phyloP scores from a whole-genome alignment of 2,113 vertebrate genomes.

The Entomyzon cyanotis region DNA sequence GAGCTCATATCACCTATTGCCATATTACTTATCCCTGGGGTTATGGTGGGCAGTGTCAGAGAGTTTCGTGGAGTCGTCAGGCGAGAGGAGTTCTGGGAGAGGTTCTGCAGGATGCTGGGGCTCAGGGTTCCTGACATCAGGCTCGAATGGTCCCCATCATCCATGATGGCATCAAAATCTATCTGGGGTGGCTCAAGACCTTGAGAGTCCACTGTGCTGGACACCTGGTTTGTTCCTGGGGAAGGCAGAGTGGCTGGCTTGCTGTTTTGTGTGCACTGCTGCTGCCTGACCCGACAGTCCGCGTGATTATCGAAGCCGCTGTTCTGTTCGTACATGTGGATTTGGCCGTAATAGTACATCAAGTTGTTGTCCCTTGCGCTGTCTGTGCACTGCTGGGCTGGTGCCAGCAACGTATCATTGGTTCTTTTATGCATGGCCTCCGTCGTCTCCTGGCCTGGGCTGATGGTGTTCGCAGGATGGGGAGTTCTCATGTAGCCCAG shows the following conservation, averaged over 20 bases:
- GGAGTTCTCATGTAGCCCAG: constrained; percentile 76
- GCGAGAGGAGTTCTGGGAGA: constrained; percentile 96
- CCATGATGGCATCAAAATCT: constrained; percentile 96
- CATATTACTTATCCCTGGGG: constrained; percentile 95
- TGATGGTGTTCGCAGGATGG: constrained; percentile 56
- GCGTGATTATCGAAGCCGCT: constrained; percentile 69
- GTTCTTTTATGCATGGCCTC: constrained; percentile 83
- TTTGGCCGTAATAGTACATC: constrained; percentile 88
- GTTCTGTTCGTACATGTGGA: constrained; percentile 87
- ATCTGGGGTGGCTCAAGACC: constrained; percentile 88
- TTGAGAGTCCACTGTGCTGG: constrained; percentile 92
- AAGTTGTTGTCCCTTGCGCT: constrained; percentile 70
- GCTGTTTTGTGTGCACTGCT: constrained; percentile 55
- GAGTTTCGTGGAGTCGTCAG: constrained; percentile 96
- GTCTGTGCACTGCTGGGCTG: constrained; percentile 42
- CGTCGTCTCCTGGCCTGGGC: constrained; percentile 66
- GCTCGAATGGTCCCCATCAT: constrained; percentile 96
- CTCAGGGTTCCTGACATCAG: constrained; percentile 94
- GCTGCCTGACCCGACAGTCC: constrained; percentile 72
- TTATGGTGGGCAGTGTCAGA: constrained; percentile 89
- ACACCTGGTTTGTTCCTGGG: constrained; percentile 91
- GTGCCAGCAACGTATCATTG: constrained; percentile 27
- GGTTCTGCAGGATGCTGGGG: constrained; percentile 91
- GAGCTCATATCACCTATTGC: constrained; percentile 99
- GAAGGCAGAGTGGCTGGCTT: constrained; percentile 84